phyloP scores from a whole-genome alignment of 1,140 invertebrate species.

The Nomia melanderi region DNA sequence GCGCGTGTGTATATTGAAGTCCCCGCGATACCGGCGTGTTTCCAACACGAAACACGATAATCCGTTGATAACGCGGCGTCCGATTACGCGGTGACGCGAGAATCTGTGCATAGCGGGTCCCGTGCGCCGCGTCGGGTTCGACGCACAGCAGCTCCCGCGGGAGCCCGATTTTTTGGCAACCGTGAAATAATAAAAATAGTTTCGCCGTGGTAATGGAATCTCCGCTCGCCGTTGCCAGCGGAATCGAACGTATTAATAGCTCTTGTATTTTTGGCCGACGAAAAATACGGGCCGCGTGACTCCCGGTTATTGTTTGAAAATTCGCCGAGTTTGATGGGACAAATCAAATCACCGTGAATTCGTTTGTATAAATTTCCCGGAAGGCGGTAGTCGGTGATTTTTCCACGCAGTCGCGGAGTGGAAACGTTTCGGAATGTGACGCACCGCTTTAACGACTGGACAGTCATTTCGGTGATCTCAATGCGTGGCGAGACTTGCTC shows the following conservation, averaged over 20 bases:
- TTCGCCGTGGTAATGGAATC: constrained; percentile 27
- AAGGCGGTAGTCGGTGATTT: too few relatives aligned
- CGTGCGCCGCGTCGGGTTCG: not conserved
- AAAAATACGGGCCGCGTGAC: not conserved
- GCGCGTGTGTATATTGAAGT: not conserved
- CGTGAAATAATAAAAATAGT: constrained; percentile 38
- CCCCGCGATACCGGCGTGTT: not conserved
- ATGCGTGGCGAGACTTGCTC: not conserved
- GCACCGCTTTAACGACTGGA: not conserved
- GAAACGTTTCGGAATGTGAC: not conserved
- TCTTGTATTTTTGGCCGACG: constrained; percentile 23
- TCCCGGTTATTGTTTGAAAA: constrained; percentile 24
- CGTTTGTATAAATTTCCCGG: too few relatives aligned
- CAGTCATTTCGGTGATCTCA: not conserved
- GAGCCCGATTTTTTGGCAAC: constrained; percentile 28
- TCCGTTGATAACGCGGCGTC: constrained; percentile 17
- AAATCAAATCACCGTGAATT: not conserved
- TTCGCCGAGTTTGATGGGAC: not conserved
- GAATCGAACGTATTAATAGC: constrained; percentile 24
- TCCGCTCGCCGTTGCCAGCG: constrained; percentile 26
- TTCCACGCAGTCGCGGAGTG: too few relatives aligned
- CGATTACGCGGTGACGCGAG: constrained; percentile 12
- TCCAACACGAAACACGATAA: constrained; percentile 32
- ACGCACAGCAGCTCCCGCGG: not conserved
- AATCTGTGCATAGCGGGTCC: not conserved